These are phyloP conservation scores for Drosophila cognata DNA, from an alignment of 2,888 invertebrate genomes.

Conservation along the genomic window DNA sequence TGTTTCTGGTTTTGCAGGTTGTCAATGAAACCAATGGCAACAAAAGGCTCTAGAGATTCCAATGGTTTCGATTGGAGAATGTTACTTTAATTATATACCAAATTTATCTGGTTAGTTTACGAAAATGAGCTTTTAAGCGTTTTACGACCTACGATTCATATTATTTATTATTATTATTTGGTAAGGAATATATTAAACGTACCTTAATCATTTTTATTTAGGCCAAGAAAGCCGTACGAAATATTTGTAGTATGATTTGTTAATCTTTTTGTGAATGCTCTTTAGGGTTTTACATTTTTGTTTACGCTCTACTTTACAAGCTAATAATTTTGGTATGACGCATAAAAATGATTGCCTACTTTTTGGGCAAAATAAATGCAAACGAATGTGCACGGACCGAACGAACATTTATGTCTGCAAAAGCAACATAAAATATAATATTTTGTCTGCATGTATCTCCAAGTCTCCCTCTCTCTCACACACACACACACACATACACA, in stretches of 20 bases:
- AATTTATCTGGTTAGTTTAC: neutral
- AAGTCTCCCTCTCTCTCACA: neutral
- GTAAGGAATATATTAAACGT: neutral
- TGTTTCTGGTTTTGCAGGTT: slow-evolving; percentile 53
- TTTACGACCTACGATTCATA: neutral
- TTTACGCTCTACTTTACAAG: slow-evolving; percentile 16
- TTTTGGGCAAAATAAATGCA: slow-evolving; percentile 34
- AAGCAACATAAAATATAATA: slow-evolving; percentile 48
- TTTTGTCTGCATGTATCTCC: slow-evolving; percentile 41
- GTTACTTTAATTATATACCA: slow-evolving; percentile 29
- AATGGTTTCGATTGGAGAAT: slow-evolving; percentile 4
- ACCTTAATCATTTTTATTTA: neutral
- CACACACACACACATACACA: neutral
- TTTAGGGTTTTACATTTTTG: slow-evolving; percentile 1
- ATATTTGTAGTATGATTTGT: neutral
- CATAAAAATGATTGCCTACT: slow-evolving; percentile 52
- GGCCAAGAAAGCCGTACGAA: neutral
- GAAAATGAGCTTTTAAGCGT: neutral
- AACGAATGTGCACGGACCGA: slow-evolving; percentile 30
- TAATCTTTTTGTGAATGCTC: neutral
- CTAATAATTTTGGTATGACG: slow-evolving; percentile 25
- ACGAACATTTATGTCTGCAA: slow-evolving; percentile 39
- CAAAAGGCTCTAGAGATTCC: slow-evolving; percentile 22
- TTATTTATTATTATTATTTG: neutral
- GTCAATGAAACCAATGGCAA: slow-evolving; percentile 41